These are phyloP conservation scores for Pyrgilauda ruficollis DNA, from an alignment of 2,113 vertebrate species.

Conservation along the genomic window DNA sequence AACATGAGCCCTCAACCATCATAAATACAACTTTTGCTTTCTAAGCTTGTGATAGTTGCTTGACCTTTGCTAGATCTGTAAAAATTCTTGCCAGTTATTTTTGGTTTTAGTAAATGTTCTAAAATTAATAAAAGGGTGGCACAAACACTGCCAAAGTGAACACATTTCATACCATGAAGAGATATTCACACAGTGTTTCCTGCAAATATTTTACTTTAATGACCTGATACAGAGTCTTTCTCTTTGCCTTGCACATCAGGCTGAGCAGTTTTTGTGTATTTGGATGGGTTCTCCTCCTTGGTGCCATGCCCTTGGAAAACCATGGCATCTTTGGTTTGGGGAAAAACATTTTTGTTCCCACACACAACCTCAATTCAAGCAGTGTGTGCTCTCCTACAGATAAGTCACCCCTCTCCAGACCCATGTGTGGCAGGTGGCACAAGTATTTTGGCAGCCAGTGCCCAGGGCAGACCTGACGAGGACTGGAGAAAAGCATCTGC, in stretches of 20 bases:
- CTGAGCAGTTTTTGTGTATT: not conserved
- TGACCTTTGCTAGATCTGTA: not conserved
- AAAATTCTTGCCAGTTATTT: not conserved
- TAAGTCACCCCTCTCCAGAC: not conserved
- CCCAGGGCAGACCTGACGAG: not conserved
- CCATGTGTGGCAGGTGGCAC: not conserved
- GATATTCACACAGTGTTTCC: not conserved
- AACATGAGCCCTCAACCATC: not conserved
- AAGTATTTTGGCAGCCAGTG: not conserved
- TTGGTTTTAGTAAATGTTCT: not conserved
- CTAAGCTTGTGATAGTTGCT: not conserved
- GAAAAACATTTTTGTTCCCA: not conserved
- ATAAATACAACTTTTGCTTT: not conserved
- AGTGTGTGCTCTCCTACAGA: not conserved
- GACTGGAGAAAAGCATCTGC: not conserved
- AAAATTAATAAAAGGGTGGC: not conserved
- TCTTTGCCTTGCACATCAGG: not conserved
- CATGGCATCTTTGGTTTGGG: not conserved
- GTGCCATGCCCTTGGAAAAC: not conserved
- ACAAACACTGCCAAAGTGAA: not conserved
- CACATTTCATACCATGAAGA: not conserved
- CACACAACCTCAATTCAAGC: not conserved
- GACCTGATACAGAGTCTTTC: not conserved
- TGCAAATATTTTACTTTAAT: not conserved
- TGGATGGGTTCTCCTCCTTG: not conserved